Base-by-base conservation (phyloP, 2,888 invertebrate genomes). In the Pelosia muscerda region DNA sequence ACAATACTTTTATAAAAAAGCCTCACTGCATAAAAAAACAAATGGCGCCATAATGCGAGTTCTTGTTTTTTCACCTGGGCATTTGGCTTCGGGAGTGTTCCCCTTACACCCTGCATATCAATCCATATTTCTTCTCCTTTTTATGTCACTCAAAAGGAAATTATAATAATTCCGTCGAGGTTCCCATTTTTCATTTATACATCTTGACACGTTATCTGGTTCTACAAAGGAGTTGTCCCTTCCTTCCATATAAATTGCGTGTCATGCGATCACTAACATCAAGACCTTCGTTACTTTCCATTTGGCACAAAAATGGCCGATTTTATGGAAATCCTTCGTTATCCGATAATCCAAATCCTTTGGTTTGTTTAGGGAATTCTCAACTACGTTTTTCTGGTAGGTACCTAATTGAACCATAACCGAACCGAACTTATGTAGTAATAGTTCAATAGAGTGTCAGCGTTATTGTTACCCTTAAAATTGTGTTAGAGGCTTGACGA, bases 231-330 rank as follows among this genome's bases (percentile, higher is more conserved):
- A 63, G 67, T 65, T 69, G 73, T 61, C 63, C 56, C 22, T 31
- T 28, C 34, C 22, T 54, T 54, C n/a, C 59, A 69, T 60, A 80
- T 71, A 78, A 78, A 78, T 80, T 67, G 69, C 62, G 64, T 66
- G 66, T 68, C 73, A 72, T 60, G 54, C 71, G 68, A 79, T 77
- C 81, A 56, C 55, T 76, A 66, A 68, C 71, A 65, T n/a, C 57
- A 69, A 31, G 58, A 79, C 79, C 75, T 73, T 77, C 75, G 68
- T 81, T 73, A 78, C 68, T 57, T 49, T 71, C 71, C 56, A 60
- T 70, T 64, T 68, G 26, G 54, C 53, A 59, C 19, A 42, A 66
- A 49, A 66, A 57, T 57, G 57, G 55, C 34, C 55, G 34, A 22
- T 25, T 23, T 31, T 34, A 25, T 55, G 55, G 63, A 26, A 26